Evolutionary conservation across 1,140 invertebrate genomes (phyloP), one percentile per base, ranked within the genome.

Genomic region (Doryteuthis pealeii): DNA sequence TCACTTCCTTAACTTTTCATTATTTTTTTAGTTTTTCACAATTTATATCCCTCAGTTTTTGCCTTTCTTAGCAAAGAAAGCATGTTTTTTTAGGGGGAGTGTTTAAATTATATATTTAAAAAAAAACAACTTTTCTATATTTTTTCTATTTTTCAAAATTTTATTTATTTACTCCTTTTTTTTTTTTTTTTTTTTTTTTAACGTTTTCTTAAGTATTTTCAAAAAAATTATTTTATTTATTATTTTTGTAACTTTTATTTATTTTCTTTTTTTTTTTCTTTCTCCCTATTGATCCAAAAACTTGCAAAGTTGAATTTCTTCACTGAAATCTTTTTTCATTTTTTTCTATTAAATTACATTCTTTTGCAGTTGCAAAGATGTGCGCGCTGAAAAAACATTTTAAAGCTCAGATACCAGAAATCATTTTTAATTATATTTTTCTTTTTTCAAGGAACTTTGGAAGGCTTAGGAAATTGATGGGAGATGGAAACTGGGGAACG

Each of bases 361-460:
- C 10, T 58, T 68, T 68, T 68, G 66, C 66, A 68, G 66, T 68
- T 68, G 66, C 66, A 68, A 68, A 68, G 66, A 35, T 68, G 66
- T 30, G 66, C 66, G 66, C 66, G 66, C 66, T 68, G n/a, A 22
- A 68, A 68, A 68, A 32, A 68, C 0, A 14, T 58, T 58, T 58
- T 10, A 40, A 40, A 58, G 30, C 66, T 35, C 66, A 28, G 31
- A 68, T 22, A 68, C 28, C 66, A 3, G 10, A 31, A 68, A 68
- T 31, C 0, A 3, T 3, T 68, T 68, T 31, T 68, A 15, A 40
- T 40, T 10, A 3, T n/a, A n/a, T n/a, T n/a, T n/a, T n/a, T n/a
- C n/a, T n/a, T n/a, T n/a, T n/a, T n/a, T n/a, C n/a, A n/a, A n/a
- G n/a, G 35, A 40, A 40, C 3, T 40, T 40, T 10, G 35, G 10